Percentiles rank a stretch among this genome's conserved stretches.
These are phyloP conservation scores for Ectropis crepuscularia DNA, from an alignment of 2,888 invertebrate species.

Conservation along the genomic window DNA sequence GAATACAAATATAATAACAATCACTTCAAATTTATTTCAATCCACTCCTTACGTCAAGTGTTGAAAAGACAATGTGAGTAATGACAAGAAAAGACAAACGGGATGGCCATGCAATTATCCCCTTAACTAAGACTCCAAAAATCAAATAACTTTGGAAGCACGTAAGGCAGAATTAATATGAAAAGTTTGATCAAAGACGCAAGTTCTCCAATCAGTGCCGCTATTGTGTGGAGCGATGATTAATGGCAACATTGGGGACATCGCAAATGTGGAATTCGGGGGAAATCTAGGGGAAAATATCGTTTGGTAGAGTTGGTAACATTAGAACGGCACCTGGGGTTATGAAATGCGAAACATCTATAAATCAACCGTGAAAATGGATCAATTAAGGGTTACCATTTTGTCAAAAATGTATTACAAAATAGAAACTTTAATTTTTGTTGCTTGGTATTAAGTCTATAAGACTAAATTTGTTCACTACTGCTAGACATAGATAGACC, in stretches of 20 bases:
- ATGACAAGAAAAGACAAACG: background rate
- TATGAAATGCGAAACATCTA: too few species aligned
- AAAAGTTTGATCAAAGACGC: constrained; percentile 47
- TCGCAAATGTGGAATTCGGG: constrained; percentile 28
- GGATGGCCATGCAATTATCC: background rate
- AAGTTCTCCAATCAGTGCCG: constrained; percentile 51
- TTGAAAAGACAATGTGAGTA: too few species aligned
- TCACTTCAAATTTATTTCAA: too few species aligned
- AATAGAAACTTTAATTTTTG: too few species aligned
- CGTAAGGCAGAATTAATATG: constrained; percentile 49
- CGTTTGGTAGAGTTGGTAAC: background rate
- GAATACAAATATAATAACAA: too few species aligned
- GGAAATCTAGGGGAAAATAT: constrained; percentile 5
- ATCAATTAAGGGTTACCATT: too few species aligned
- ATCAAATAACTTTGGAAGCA: constrained; percentile 22
- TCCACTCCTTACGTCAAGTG: too few species aligned
- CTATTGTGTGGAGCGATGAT: constrained; percentile 46
- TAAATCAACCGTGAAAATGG: too few species aligned
- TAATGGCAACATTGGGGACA: constrained; percentile 41
- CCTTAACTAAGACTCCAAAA: constrained; percentile 9
- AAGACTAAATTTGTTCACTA: too few species aligned
- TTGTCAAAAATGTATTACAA: too few species aligned
- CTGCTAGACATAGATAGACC: too few species aligned
- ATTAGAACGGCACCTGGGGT: background rate
- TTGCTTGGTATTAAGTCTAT: too few species aligned